Percentiles rank a stretch among this genome's conserved stretches.
phyloP scores from a whole-genome alignment of 92 coral and sea anemone genomes.

The Porites evermanni region DNA sequence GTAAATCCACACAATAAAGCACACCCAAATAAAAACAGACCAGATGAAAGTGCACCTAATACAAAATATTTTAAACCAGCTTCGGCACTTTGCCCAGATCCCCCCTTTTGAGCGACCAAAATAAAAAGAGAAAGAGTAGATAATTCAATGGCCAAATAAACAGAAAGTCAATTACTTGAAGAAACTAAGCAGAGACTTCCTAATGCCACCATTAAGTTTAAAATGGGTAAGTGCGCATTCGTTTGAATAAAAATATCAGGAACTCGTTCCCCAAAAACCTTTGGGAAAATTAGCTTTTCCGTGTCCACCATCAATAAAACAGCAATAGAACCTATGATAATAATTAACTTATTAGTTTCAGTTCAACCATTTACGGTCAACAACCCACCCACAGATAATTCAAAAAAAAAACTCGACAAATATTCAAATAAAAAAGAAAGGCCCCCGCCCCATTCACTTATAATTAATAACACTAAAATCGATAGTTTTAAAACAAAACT shows the following conservation, averaged over 20 bases:
- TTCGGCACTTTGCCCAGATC: slow-evolving; percentile 87
- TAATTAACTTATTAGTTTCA: slow-evolving; percentile 67
- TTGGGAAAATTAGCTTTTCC: slow-evolving; percentile 18
- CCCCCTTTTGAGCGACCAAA: slow-evolving; percentile 79
- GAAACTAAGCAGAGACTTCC: slow-evolving; percentile 81
- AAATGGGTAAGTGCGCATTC: slow-evolving; percentile 56
- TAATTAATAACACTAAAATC: slow-evolving; percentile 74
- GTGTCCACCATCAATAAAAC: slow-evolving; percentile 76
- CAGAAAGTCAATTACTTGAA: slow-evolving; percentile 83
- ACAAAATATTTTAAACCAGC: slow-evolving; percentile 89
- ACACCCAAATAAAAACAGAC: slow-evolving; percentile 89
- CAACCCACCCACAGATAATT: slow-evolving; percentile 44
- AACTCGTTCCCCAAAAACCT: slow-evolving; percentile 11
- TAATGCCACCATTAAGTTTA: slow-evolving; percentile 77
- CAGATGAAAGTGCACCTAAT: slow-evolving; percentile 90
- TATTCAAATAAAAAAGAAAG: slow-evolving; percentile 60
- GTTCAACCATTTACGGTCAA: slow-evolving; percentile 77
- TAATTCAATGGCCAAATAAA: slow-evolving; percentile 84
- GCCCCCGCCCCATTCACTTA: slow-evolving; percentile 73
- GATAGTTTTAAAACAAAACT: slow-evolving; percentile 78
- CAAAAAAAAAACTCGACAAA: slow-evolving; percentile 43
- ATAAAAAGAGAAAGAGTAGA: slow-evolving; percentile 87
- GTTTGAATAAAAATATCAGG: slow-evolving; percentile 15
- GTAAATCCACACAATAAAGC: slow-evolving; percentile 86
- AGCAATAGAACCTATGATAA: slow-evolving; percentile 77